phyloP scores from a whole-genome alignment of 1,140 invertebrate genomes.

The Drosophila repletoides region DNA sequence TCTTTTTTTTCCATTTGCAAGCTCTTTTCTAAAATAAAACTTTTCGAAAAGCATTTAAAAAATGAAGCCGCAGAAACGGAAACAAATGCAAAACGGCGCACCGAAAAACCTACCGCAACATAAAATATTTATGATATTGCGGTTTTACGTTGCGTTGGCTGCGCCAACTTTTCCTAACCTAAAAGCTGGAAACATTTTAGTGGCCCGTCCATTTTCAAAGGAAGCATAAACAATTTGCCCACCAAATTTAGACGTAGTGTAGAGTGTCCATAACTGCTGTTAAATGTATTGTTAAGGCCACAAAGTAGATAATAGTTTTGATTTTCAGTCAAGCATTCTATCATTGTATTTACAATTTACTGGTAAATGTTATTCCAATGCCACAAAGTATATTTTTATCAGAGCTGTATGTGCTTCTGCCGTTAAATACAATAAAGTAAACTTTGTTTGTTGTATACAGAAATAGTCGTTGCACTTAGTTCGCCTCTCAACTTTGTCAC shows the following conservation, averaged over 20 bases:
- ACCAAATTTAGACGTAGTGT: slow-evolving; percentile 37
- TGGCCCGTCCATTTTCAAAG: slow-evolving; percentile 34
- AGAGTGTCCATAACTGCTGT: slow-evolving; percentile 56
- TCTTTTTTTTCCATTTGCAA: no score
- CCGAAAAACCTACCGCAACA: slow-evolving; percentile 59
- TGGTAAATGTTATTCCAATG: neutral
- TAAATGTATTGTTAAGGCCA: slow-evolving; percentile 65
- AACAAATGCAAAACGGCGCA: slow-evolving; percentile 17
- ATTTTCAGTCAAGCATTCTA: no score
- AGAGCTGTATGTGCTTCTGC: neutral
- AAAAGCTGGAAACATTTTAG: slow-evolving; percentile 17
- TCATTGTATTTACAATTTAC: neutral
- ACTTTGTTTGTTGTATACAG: slow-evolving; percentile 2
- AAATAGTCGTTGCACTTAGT: slow-evolving; percentile 5
- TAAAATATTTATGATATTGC: slow-evolving; percentile 78
- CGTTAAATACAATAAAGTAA: neutral
- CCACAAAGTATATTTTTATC: no score
- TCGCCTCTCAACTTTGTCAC: slow-evolving; percentile 42
- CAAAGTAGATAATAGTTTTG: slow-evolving; percentile 7
- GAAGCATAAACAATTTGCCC: slow-evolving; percentile 59
- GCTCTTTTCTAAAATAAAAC: slow-evolving; percentile 41
- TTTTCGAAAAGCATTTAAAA: slow-evolving; percentile 42
- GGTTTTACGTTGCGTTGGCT: slow-evolving; percentile 43
- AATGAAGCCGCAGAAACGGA: slow-evolving; percentile 34
- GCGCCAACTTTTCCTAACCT: slow-evolving; percentile 59